Base-by-base conservation (phyloP, 2,888 invertebrate species). In the Aplocera efformata region DNA sequence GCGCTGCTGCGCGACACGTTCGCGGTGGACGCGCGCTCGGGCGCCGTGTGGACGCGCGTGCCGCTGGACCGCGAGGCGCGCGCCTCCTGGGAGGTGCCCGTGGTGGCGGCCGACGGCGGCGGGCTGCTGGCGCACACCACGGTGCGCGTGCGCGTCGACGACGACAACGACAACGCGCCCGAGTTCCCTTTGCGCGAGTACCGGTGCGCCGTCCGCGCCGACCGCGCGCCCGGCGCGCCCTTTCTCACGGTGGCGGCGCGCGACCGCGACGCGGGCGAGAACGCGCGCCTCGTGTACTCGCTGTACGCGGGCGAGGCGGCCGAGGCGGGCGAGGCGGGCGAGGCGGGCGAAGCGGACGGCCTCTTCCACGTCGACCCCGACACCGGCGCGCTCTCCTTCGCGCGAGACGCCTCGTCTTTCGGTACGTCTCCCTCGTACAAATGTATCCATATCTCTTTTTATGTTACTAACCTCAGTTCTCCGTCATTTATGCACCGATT, bases 91-190 rank as follows among this genome's bases (percentile, higher is more conserved):
- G 70, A 66, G 71, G 90, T 98, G 54, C 93, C 94, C 0, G 90
- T 98, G 13, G 90, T 92, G 78, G 98, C 96, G 6, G 91, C 91
- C 21, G 98, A 98, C 81, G 92, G 92, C 25, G 96, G 96, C 50
- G 93, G 96, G 51, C 90, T 92, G 68, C 90, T 93, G 46, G 93
- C 93, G 10, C 94, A 94, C 75, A 90, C 95, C 27, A 89, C 90
- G 21, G 91, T 96, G 50, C 90, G 94, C 73, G 94, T 98, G 25
- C 92, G 92, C 72, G 93, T 98, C 31, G 86, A 89, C 10, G 97
- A 98, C 80, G 90, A 92, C 50, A 96, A 97, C 79, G 97, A 97
- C 73, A 94, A 96, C 76, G 85, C 92, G 33, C 97, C 98, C 0
- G 81, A 80, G 39, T 96, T 96, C 75, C 85, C 92, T 48, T 84